phyloP scores from a whole-genome alignment of 2,888 invertebrate species.

The Listrodromus nycthemerus region DNA sequence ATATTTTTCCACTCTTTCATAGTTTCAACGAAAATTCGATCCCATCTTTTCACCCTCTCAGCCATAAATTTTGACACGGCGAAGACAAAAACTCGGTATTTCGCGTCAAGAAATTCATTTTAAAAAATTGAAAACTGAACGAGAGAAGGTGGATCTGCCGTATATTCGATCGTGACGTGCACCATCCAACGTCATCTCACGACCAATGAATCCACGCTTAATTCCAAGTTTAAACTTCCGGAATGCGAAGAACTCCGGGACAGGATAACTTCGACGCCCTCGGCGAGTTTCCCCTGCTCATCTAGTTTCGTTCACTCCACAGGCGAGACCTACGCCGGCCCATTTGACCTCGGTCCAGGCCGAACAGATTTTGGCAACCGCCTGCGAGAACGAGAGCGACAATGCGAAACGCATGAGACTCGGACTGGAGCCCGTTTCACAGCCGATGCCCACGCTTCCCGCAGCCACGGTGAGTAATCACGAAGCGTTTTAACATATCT shows the following conservation, averaged over 20 bases:
- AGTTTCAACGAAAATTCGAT: background rate
- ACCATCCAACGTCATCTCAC: background rate
- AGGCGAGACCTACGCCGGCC: constrained; percentile 97
- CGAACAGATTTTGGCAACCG: constrained; percentile 97
- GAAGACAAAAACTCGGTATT: too few species aligned
- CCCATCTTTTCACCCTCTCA: background rate
- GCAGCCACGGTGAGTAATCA: constrained; percentile 86
- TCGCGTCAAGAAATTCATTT: too few species aligned
- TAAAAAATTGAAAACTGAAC: too few species aligned
- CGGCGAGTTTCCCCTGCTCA: constrained; percentile 8
- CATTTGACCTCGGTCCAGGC: constrained; percentile 98
- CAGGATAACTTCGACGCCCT: background rate
- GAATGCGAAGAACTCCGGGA: constrained; percentile 33
- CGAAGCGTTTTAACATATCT: background rate
- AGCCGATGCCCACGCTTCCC: constrained; percentile 93
- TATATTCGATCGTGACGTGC: background rate
- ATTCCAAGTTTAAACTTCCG: constrained; percentile 38
- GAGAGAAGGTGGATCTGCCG: too few species aligned
- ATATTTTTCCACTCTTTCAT: constrained; percentile 77
- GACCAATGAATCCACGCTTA: background rate
- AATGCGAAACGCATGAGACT: constrained; percentile 98
- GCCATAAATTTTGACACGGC: too few species aligned
- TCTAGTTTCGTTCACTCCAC: constrained; percentile 75
- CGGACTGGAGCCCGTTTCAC: constrained; percentile 97
- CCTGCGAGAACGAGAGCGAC: constrained; percentile 98